A percentile compares a stretch with the other conserved stretches of the same genome.
These are phyloP conservation scores for Acanthornis magna DNA, from an alignment of 2,797 vertebrate genomes.

Conservation along the genomic window DNA sequence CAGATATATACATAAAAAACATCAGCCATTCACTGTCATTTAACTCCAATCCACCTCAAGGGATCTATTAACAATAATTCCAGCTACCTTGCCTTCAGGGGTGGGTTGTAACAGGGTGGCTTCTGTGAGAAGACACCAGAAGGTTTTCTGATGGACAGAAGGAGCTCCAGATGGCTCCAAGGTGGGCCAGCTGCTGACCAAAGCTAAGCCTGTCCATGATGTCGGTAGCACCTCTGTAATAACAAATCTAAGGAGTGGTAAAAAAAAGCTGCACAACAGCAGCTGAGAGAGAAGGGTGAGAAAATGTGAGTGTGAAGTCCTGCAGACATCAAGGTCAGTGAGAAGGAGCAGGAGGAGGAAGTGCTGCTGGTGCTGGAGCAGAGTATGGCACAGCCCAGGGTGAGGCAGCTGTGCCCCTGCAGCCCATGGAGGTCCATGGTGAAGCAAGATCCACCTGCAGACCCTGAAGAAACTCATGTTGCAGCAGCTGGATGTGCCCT, in stretches of 20 bases:
- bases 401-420: neutral
- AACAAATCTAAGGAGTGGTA: neutral
- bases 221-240: neutral
- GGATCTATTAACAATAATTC: neutral
- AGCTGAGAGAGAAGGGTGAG: neutral
- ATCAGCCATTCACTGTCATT: neutral
- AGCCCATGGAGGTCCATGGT: too few relatives aligned
- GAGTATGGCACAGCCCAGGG: neutral
- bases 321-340: neutral
- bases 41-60: neutral
- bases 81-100: neutral
- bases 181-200: rapidly evolving
- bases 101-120: neutral
- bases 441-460: neutral
- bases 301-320: neutral
- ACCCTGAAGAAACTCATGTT: neutral
- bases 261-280: neutral
- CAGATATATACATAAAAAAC: neutral
- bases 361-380: neutral
- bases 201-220: neutral
- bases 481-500: neutral
- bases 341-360: neutral
- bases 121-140: neutral
- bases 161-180: neutral
- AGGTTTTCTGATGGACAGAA: neutral